phyloP scores from a whole-genome alignment of 2,113 vertebrate species.

The Aplodontia rufa region DNA sequence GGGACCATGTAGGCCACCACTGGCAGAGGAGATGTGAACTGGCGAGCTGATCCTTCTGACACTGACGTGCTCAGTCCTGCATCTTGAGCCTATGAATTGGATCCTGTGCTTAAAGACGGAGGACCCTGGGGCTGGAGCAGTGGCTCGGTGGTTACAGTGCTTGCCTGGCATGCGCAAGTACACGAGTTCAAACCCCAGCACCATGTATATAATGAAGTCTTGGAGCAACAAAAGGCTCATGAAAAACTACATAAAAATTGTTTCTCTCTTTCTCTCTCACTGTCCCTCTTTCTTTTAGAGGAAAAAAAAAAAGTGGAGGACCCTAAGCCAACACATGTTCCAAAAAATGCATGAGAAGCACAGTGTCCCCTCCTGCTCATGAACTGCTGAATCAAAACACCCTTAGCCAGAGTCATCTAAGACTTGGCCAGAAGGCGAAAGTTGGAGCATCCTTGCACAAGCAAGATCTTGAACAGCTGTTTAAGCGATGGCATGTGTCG shows the following conservation, averaged over 20 bases:
- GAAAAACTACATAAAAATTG: too few species aligned
- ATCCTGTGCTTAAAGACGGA: neutral
- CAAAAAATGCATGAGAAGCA: neutral
- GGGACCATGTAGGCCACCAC: neutral
- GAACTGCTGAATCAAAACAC: neutral
- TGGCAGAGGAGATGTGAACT: neutral
- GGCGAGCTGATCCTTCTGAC: neutral
- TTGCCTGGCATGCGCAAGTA: too few species aligned
- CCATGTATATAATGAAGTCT: too few species aligned
- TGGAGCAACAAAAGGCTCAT: too few species aligned
- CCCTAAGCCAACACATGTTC: neutral
- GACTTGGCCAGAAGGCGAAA: neutral
- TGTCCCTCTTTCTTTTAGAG: too few species aligned
- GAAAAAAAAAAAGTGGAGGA: too few species aligned
- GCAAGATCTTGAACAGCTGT: neutral
- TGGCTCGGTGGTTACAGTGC: too few species aligned
- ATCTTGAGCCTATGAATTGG: neutral
- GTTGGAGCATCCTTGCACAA: neutral
- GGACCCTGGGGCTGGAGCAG: too few species aligned
- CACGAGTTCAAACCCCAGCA: too few species aligned
- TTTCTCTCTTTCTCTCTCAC: too few species aligned
- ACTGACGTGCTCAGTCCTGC: neutral
- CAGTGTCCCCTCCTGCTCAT: neutral
- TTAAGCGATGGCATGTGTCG: neutral
- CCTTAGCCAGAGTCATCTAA: neutral